Evolutionary conservation across 2,888 invertebrate species (phyloP), one percentile per base, ranked within the genome.

Genomic region (Netelia inedita): DNA sequence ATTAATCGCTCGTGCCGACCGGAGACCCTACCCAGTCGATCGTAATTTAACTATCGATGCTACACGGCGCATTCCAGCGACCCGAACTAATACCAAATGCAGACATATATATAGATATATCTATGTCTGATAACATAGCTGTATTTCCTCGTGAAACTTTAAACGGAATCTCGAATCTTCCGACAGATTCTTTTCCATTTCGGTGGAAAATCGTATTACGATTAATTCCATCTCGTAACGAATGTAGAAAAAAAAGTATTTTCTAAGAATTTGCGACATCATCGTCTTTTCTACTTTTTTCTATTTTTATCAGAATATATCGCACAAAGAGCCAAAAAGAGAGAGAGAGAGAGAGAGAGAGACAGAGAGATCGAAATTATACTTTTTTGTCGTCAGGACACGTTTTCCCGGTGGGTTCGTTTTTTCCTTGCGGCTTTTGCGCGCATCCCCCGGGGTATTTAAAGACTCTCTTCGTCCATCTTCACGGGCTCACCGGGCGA

Each of bases 381-480:
- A 90, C 79, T 92, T 92, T 93, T 91, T 91, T 90, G 92, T 92
- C 90, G 89, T 90, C 91, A 89, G 87, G 89, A 91, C 92, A 91
- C 92, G 91, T 92, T 89, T 88, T 83, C 88, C 89, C 89, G 89
- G 43, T 53, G 75, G 59, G 73, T 66, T 73, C 69, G 11, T 61
- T 59, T 71, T 69, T 78, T 65, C 59, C 28, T 21, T 41, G 57
- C 21, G 89, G 90, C 90, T 89, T 88, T 88, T 35, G 35, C 90
- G 89, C 90, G 89, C 91, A 91, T 92, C 92, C 92, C 92, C 85
- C 88, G 88, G 92, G 93, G 93, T 93, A 93, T 93, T 93, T 93
- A 92, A 93, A 93, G 93, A 91, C 92, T 91, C 92, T 91, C 91
- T 90, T 88, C 89, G 89, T 91, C 90, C 89, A 89, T 89, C 89